Evolutionary conservation across 1,140 invertebrate genomes (phyloP), one percentile per base, ranked within the genome.

Genomic region (Polyergus mexicanus): DNA sequence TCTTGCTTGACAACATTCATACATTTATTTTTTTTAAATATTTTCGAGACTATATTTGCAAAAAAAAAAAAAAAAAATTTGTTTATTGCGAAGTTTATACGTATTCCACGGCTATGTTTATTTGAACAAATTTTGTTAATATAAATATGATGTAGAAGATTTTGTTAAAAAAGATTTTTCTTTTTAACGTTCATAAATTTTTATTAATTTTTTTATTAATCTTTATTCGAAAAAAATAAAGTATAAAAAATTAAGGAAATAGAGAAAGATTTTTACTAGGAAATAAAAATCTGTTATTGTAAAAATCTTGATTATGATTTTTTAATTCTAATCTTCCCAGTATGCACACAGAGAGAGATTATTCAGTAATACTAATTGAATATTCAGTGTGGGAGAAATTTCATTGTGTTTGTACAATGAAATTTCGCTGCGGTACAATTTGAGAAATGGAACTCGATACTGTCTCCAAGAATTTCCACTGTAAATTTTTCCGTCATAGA

Each of bases 351-450:
- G 2, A 7, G 5, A 63, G 8, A 76, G 44, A 66, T 8, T 60
- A 65, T 47, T 32, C 41, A 32, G 4, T 66, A 19, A 77, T 25
- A 47, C 32, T 81, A 71, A 81, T 66, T 47, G 16, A 10, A 38
- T 41, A 56, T 41, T 68, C 62, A 80, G 22, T 32, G 2, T 41
- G 3, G 4, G 44, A 69, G 35, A n/a, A 71, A 58, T 81, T 81
- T 56, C 35, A 81, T 80, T 80, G 47, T 69, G 65, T 22, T 3
- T 22, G 8, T 25, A 81, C 66, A 81, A 81, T 81, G 35, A 35
- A n/a, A n/a, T n/a, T 6, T 3, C 25, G 13, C 8, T 32, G 16
- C 51, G 54, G 35, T 25, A 72, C 19, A 81, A 69, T 60, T 58
- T 38, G 54, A 60, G 25, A 72, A 66, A 25, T 44, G 54, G 35